phyloP scores from a whole-genome alignment of 1,140 invertebrate species.

The Diachasma alloeum region DNA sequence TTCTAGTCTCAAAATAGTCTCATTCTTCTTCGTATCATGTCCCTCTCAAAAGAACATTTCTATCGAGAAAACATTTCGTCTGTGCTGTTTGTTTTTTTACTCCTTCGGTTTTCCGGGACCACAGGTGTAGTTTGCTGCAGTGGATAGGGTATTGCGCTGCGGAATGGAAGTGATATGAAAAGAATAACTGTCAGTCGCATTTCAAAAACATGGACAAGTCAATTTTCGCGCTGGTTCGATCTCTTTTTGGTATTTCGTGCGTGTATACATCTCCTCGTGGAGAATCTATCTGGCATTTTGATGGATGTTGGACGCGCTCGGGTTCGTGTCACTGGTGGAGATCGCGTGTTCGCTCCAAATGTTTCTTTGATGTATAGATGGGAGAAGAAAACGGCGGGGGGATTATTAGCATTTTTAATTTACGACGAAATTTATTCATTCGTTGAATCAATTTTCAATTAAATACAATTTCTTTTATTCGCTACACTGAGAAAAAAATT shows the following conservation, averaged over 20 bases:
- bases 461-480: too few species aligned
- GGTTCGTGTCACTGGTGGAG: background rate
- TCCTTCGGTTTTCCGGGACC: background rate
- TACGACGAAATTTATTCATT: too few species aligned
- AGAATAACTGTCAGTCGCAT: background rate
- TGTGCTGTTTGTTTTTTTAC: too few species aligned
- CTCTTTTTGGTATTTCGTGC: background rate
- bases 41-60: too few species aligned
- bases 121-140: background rate
- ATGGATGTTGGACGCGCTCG: background rate
- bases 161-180: background rate
- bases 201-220: background rate
- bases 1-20: too few species aligned
- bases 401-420: background rate
- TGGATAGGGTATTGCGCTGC: background rate
- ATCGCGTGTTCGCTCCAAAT: background rate
- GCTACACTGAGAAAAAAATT: too few species aligned
- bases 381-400: background rate
- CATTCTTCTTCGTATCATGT: too few species aligned
- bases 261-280: background rate
- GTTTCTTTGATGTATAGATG: background rate
- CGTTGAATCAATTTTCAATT: too few species aligned
- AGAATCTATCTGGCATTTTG: background rate
- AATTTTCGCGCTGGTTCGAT: background rate
- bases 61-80: too few species aligned